phyloP scores from a whole-genome alignment of 2,797 vertebrate genomes.

The Myotis planiceps region DNA sequence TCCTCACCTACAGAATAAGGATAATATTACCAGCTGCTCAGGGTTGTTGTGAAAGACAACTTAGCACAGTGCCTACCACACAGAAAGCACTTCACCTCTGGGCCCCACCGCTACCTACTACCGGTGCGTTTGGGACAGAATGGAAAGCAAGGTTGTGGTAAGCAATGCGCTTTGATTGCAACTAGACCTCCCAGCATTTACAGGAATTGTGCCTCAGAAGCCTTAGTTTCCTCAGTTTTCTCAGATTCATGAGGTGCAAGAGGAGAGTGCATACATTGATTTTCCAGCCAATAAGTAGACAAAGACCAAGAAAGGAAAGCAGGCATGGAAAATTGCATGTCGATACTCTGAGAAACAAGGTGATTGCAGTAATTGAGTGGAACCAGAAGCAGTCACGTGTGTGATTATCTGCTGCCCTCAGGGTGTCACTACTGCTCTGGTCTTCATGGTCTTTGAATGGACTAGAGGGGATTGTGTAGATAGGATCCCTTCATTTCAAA shows the following conservation, averaged over 20 bases:
- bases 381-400: slow-evolving; percentile 63
- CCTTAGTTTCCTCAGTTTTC: slow-evolving; percentile 60
- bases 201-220: neutral
- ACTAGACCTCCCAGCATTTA: neutral
- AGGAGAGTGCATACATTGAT: slow-evolving; percentile 72
- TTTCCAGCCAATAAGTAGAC: slow-evolving; percentile 78
- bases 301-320: slow-evolving; percentile 70
- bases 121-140: neutral
- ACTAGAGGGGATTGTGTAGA: neutral
- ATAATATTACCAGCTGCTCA: neutral
- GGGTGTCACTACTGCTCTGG: neutral
- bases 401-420: slow-evolving; percentile 11
- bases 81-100: neutral
- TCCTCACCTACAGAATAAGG: neutral
- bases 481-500: neutral
- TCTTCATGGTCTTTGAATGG: neutral
- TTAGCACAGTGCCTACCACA: neutral
- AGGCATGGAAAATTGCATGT: slow-evolving; percentile 71
- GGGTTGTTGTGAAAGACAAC: neutral
- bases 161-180: neutral
- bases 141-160: neutral
- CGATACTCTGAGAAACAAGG: slow-evolving; percentile 66
- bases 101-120: too few species aligned
- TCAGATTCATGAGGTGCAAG: slow-evolving; percentile 65
- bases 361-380: slow-evolving; percentile 71